A percentile compares a stretch with the other conserved stretches of the same genome.
Conservation (phyloP, 2,888 invertebrate genomes). For the Hirtodrosophila alboralis region DNA sequence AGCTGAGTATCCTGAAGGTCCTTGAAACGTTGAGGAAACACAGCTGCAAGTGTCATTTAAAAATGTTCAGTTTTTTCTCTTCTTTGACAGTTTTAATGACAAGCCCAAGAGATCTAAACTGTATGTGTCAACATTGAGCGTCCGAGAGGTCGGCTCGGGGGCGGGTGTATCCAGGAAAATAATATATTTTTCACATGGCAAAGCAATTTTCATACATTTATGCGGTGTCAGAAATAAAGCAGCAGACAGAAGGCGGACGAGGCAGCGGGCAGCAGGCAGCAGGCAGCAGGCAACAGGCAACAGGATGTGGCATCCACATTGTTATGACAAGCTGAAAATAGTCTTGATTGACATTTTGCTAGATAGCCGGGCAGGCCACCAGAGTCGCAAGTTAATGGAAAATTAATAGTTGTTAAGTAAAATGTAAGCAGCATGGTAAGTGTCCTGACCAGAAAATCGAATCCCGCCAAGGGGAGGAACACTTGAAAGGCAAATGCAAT, state of each 20-base stretch:
- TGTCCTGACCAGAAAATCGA: conserved; percentile 15
- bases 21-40: conserved; percentile 36
- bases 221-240: conserved; percentile 17
- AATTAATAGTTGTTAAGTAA: conserved; percentile 55
- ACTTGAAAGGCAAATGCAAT: conserved; percentile 21
- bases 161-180: background rate
- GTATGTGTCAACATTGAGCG: conserved; percentile 27
- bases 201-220: conserved; percentile 47
- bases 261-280: conserved; percentile 2
- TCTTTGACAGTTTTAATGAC: conserved; percentile 64
- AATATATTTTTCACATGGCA: conserved; percentile 42
- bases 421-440: conserved; percentile 7
- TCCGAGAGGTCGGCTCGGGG: conserved; percentile 5
- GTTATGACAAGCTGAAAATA: conserved; percentile 59
- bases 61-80: conserved; percentile 39
- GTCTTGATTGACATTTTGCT: conserved; percentile 58
- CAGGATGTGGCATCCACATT: conserved; percentile 37
- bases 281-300: background rate
- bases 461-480: background rate
- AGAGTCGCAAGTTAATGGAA: conserved; percentile 48
- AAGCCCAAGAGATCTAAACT: conserved; percentile 5
- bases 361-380: conserved; percentile 10
- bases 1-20: conserved; percentile 9
- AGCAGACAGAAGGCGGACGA: background rate
- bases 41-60: conserved; percentile 68